Percentiles rank a stretch among this genome's conserved stretches.
phyloP scores from a whole-genome alignment of 23 tunicate species.

The Oikopleura albicans region DNA sequence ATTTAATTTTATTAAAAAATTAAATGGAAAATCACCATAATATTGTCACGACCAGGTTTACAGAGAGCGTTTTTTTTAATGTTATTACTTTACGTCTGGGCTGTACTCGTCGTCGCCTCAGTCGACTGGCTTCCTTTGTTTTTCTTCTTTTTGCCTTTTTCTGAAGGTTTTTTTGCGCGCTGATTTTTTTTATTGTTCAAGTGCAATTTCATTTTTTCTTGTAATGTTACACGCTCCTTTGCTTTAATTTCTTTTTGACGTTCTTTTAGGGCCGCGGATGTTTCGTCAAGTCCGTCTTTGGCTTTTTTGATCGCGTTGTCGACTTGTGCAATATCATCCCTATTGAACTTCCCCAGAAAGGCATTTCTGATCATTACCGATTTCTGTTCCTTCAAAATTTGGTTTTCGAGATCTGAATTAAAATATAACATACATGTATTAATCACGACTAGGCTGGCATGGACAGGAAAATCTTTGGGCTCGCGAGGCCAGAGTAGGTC shows the following conservation, averaged over 20 bases:
- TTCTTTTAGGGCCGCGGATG: not conserved
- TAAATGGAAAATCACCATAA: too few relatives aligned
- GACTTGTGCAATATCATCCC: not conserved
- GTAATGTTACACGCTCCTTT: not conserved
- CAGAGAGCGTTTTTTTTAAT: too few relatives aligned
- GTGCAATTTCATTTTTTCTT: not conserved
- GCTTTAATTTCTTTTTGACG: not conserved
- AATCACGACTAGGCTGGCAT: too few relatives aligned
- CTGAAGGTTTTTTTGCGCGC: not conserved
- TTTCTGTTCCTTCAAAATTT: not conserved
- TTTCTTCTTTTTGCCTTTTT: not conserved
- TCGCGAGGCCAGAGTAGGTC: too few relatives aligned
- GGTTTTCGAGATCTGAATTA: not conserved
- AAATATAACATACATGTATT: too few relatives aligned
- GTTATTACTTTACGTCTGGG: too few relatives aligned
- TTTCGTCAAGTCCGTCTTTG: not conserved
- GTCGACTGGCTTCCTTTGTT: too few relatives aligned
- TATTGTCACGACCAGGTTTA: too few relatives aligned
- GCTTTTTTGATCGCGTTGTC: not conserved
- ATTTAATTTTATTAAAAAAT: too few relatives aligned
- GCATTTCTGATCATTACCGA: not conserved
- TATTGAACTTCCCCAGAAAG: not conserved
- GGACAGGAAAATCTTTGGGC: too few relatives aligned
- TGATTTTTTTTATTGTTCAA: not conserved
- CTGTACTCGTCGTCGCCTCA: too few relatives aligned